A percentile compares a stretch with the other conserved stretches of the same genome.
Conservation (phyloP, 2,113 vertebrate genomes). For the Vicugna pacos region DNA sequence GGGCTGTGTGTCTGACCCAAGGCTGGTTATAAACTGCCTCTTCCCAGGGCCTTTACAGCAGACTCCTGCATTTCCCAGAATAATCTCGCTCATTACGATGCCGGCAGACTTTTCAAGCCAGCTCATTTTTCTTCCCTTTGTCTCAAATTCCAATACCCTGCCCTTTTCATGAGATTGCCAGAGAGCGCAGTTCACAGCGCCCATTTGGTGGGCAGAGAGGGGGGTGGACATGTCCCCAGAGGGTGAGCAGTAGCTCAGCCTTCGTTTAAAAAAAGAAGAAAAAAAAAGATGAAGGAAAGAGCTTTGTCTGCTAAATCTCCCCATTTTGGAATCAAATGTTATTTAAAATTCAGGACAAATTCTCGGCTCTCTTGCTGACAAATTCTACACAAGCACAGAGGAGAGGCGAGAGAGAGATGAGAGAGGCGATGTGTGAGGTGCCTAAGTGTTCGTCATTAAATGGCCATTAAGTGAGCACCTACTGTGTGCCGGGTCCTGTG, state of each 20-base stretch:
- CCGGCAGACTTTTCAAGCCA: conserved; percentile 82
- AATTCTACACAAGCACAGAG: conserved; percentile 73
- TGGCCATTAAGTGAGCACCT: conserved; percentile 23
- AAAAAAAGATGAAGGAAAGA: conserved; percentile 71
- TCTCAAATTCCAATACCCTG: conserved; percentile 88
- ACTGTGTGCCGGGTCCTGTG: background rate
- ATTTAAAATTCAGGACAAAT: conserved; percentile 86
- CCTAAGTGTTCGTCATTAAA: background rate
- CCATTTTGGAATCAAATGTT: conserved; percentile 82
- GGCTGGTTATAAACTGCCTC: conserved; percentile 69
- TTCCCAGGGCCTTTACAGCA: conserved; percentile 59
- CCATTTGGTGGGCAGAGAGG: conserved; percentile 54
- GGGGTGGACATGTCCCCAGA: conserved; percentile 69
- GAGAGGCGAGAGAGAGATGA: conserved; percentile 12
- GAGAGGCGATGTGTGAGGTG: background rate
- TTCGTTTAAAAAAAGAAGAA: conserved; percentile 74
- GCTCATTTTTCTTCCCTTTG: conserved; percentile 90
- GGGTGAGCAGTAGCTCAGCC: conserved; percentile 76
- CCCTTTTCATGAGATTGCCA: conserved; percentile 87
- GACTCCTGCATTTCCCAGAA: conserved; percentile 82
- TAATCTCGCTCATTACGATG: conserved; percentile 87
- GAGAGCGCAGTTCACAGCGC: conserved; percentile 80
- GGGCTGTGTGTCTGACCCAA: conserved; percentile 49
- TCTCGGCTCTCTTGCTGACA: conserved; percentile 77
- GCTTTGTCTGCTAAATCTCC: conserved; percentile 83